A percentile compares a stretch with the other conserved stretches of the same genome.
Conservation (phyloP, 1,140 invertebrate genomes). For the Calosoma granatense region DNA sequence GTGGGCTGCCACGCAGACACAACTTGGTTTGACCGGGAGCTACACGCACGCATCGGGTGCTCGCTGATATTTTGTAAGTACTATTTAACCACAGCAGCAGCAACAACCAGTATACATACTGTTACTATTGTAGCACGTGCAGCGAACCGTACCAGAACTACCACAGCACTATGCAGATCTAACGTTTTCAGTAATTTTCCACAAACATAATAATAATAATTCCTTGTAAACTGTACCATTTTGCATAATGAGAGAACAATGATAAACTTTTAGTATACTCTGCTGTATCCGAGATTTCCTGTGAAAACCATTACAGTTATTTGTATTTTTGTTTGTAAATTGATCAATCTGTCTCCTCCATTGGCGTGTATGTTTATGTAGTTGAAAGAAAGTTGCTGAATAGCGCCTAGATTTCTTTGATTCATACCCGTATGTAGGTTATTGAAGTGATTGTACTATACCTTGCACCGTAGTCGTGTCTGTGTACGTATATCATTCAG, state of each 20-base stretch:
- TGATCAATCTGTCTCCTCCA: too few species aligned
- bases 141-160: neutral
- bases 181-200: neutral
- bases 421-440: too few species aligned
- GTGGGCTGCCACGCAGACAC: conserved; percentile 4
- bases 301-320: too few species aligned
- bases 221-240: too few species aligned
- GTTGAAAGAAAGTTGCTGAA: too few species aligned
- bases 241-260: too few species aligned
- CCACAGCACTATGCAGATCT: neutral
- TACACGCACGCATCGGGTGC: neutral
- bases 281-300: too few species aligned
- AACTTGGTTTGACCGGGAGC: conserved; percentile 1
- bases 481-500: conserved; percentile 4
- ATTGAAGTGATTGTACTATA: conserved; percentile 20
- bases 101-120: neutral
- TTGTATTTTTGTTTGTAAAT: too few species aligned
- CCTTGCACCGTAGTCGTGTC: conserved; percentile 22
- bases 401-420: too few species aligned
- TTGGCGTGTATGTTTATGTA: too few species aligned
- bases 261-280: too few species aligned
- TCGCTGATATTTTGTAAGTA: neutral
- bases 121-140: neutral
- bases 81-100: neutral
- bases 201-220: too few species aligned